Percentiles rank a stretch among this genome's conserved stretches.
phyloP scores from a whole-genome alignment of 2,888 invertebrate species.

The Halocaridina rubra region DNA sequence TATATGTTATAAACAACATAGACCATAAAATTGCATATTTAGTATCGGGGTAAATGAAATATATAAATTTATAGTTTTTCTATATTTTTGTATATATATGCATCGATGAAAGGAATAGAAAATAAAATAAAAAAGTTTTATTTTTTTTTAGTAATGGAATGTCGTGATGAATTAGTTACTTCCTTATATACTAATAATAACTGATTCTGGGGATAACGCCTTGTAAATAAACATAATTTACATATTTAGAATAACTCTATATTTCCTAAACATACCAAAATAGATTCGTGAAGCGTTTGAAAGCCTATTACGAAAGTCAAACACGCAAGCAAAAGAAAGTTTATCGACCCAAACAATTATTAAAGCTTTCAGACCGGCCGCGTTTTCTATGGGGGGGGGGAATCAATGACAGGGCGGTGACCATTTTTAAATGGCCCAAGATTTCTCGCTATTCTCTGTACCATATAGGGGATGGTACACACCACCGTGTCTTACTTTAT shows the following conservation, averaged over 20 bases:
- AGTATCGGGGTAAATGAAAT: no score
- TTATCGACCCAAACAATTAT: neutral
- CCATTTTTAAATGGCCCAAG: slow-evolving; percentile 12
- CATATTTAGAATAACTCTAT: neutral
- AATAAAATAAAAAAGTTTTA: no score
- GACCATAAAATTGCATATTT: no score
- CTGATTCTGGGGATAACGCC: no score
- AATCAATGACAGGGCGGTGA: slow-evolving; percentile 57
- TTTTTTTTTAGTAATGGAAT: no score
- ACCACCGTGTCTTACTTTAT: neutral
- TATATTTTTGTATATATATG: no score
- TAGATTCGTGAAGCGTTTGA: neutral
- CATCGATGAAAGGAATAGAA: no score
- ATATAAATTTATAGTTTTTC: no score
- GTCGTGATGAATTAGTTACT: no score
- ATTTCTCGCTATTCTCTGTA: neutral
- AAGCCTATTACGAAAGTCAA: no score
- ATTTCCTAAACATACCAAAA: neutral
- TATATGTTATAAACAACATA: no score
- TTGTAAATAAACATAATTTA: neutral
- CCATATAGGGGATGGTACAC: neutral
- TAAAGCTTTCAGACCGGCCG: neutral
- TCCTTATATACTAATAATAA: no score
- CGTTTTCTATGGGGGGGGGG: slow-evolving; percentile 1
- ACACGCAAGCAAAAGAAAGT: neutral